Conservation (phyloP, 2,888 invertebrate genomes). For the Ennomos fuscantarius region DNA sequence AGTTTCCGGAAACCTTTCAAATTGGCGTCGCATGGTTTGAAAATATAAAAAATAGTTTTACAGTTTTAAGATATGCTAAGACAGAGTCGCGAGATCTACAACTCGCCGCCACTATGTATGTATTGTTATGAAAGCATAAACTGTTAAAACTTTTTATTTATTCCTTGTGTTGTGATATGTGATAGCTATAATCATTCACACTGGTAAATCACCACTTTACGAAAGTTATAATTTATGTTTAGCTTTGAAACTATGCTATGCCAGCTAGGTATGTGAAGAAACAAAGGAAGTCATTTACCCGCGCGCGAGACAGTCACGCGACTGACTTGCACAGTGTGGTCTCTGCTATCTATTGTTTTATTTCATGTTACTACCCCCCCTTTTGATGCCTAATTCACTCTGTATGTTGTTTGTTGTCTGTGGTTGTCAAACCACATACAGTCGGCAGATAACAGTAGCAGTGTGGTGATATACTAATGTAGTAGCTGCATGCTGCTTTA, state of each 20-base stretch:
- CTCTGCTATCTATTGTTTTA: conserved; percentile 63
- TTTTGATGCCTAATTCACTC: conserved; percentile 47
- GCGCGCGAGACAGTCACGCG: conserved; percentile 76
- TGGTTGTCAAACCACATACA: conserved; percentile 24
- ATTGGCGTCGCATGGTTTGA: too few relatives aligned
- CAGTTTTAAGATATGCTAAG: too few relatives aligned
- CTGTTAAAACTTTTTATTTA: conserved; percentile 27
- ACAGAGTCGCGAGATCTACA: too few relatives aligned
- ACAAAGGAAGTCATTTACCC: conserved; percentile 77
- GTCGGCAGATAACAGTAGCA: conserved; percentile 23
- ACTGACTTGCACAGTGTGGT: conserved; percentile 56
- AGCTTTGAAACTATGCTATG: conserved; percentile 58
- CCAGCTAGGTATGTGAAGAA: conserved; percentile 70
- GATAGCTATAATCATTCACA: conserved; percentile 40
- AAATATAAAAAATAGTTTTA: too few relatives aligned
- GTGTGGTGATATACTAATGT: conserved; percentile 22
- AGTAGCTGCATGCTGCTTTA: conserved; percentile 21
- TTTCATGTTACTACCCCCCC: conserved; percentile 50
- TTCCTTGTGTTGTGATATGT: conserved; percentile 28
- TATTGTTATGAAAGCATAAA: conserved; percentile 6
- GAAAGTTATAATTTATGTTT: conserved; percentile 60
- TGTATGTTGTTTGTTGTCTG: conserved; percentile 30
- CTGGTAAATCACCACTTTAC: conserved; percentile 55
- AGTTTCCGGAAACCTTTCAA: too few relatives aligned
- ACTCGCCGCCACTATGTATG: neutral